Evolutionary conservation across 2,888 invertebrate genomes (phyloP).

Genomic region (Epirrhoe tristata): DNA sequence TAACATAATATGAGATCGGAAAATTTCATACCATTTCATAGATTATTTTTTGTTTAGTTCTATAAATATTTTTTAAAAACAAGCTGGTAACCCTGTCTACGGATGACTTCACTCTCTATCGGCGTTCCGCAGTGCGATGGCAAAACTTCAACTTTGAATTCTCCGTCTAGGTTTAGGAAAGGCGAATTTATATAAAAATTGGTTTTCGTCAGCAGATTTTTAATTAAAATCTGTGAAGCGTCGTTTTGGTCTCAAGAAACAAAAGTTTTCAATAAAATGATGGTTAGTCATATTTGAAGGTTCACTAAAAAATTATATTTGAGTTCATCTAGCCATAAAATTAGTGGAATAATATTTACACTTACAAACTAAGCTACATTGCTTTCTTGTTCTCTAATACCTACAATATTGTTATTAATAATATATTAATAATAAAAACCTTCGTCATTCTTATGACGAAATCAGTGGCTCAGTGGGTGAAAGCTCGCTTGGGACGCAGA

Average conservation of each 20-base stretch:
- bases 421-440: too few species aligned
- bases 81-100: slow-evolving; percentile 37
- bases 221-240: slow-evolving; percentile 15
- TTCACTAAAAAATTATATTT: too few species aligned
- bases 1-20: too few species aligned
- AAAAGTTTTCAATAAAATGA: neutral
- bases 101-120: slow-evolving; percentile 56
- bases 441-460: too few species aligned
- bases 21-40: neutral
- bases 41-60: neutral
- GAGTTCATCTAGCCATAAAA: too few species aligned
- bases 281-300: too few species aligned
- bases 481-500: too few species aligned
- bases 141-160: slow-evolving; percentile 71
- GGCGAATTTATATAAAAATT: slow-evolving; percentile 33
- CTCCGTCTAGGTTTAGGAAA: slow-evolving; percentile 60
- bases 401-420: too few species aligned
- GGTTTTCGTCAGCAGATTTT: slow-evolving; percentile 9
- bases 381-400: too few species aligned
- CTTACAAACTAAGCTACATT: too few species aligned
- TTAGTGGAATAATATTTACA: too few species aligned
- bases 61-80: slow-evolving; percentile 1
- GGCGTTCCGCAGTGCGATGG: slow-evolving; percentile 56
- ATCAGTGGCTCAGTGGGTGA: too few species aligned
- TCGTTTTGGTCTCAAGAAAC: neutral